Conservation (phyloP, 2,797 vertebrate species). For the Psittacula echo region DNA sequence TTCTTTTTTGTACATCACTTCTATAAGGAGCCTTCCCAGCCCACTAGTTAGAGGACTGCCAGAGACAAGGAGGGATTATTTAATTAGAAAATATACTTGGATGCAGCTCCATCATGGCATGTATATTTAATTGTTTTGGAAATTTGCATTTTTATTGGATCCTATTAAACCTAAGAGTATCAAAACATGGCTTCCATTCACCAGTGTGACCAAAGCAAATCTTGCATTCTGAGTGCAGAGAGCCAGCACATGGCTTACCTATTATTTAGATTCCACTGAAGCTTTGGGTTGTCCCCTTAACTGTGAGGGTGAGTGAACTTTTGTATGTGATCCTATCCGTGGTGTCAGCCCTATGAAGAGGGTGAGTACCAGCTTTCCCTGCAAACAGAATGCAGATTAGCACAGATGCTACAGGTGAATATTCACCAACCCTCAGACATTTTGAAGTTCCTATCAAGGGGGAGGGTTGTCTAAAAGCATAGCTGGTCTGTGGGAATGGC, state of each 20-base stretch:
- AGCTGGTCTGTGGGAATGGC: not conserved
- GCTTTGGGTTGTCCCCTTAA: not conserved
- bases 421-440: not conserved
- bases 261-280: not conserved
- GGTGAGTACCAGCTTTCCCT: not conserved
- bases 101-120: not conserved
- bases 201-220: not conserved
- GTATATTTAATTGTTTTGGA: not conserved
- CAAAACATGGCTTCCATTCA: not conserved
- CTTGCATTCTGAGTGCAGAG: not conserved
- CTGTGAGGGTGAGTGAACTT: not conserved
- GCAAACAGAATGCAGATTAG: not conserved
- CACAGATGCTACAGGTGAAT: not conserved
- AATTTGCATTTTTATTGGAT: conserved; percentile 45
- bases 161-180: not conserved
- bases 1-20: not conserved
- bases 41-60: not conserved
- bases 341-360: not conserved
- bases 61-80: not conserved
- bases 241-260: not conserved
- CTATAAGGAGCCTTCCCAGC: not conserved
- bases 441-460: not conserved
- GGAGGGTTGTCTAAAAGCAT: not conserved
- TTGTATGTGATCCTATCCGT: not conserved
- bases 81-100: conserved; percentile 8